phyloP scores from a whole-genome alignment of 2,888 invertebrate genomes.

The Apotomis capreana region DNA sequence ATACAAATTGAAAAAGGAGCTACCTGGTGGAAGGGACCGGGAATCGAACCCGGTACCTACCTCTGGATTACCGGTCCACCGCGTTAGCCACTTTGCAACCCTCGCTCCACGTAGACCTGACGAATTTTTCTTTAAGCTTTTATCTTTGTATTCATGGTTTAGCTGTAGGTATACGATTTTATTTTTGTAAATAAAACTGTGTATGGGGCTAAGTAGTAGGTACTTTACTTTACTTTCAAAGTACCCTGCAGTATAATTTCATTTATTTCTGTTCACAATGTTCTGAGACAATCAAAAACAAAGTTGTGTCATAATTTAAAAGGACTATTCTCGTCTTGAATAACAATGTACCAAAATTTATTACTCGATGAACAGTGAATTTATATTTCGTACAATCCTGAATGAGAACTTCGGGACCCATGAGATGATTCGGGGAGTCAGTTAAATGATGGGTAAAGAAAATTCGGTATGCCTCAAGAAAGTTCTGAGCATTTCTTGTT shows the following conservation, averaged over 20 bases:
- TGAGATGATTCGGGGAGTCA: constrained; percentile 53
- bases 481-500: background rate
- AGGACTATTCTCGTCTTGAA: constrained; percentile 56
- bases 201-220: no score
- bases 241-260: constrained; percentile 1
- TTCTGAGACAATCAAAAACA: constrained; percentile 57
- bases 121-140: no score
- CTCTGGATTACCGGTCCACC: no score
- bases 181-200: no score
- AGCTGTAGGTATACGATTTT: no score
- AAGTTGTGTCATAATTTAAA: constrained; percentile 63
- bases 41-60: no score
- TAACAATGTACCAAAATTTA: constrained; percentile 65
- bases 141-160: no score
- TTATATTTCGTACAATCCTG: constrained; percentile 56
- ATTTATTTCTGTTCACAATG: constrained; percentile 9
- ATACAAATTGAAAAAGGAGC: no score
- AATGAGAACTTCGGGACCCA: constrained; percentile 55
- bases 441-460: constrained; percentile 43
- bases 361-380: constrained; percentile 60
- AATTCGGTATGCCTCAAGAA: constrained; percentile 21
- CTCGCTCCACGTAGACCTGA: no score
- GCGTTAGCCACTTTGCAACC: no score
- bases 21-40: no score
- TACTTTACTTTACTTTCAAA: background rate